Conservation (phyloP, 1,140 invertebrate species). For the Pectinophora gossypiella region DNA sequence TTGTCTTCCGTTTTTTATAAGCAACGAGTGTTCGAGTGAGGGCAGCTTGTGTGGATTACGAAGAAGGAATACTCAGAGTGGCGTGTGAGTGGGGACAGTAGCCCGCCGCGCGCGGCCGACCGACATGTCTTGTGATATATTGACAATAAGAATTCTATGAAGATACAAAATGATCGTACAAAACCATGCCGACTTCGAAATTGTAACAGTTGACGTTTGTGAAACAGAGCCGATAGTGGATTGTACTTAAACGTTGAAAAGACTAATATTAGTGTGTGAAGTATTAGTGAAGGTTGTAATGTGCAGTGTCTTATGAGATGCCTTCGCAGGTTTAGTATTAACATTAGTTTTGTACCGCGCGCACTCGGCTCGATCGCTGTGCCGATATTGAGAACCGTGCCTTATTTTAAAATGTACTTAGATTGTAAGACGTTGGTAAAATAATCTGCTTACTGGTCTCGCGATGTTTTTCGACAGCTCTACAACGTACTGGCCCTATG, state of each 20-base stretch:
- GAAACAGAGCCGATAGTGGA: constrained; percentile 13
- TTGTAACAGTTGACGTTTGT: neutral
- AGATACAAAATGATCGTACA: constrained; percentile 20
- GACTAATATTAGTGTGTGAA: constrained; percentile 35
- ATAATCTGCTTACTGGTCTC: no score
- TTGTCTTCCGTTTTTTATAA: constrained; percentile 50
- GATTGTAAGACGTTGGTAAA: no score
- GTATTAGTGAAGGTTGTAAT: constrained; percentile 35
- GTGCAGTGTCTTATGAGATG: constrained; percentile 27
- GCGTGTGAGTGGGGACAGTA: neutral
- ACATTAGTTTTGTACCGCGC: constrained; percentile 23
- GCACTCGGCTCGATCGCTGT: constrained; percentile 14
- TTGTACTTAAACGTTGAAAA: constrained; percentile 58
- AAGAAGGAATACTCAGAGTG: constrained; percentile 6
- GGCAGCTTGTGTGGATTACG: constrained; percentile 26
- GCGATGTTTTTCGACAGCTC: no score
- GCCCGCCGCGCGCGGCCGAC: neutral
- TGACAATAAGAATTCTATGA: constrained; percentile 45
- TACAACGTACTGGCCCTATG: no score
- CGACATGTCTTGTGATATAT: constrained; percentile 48
- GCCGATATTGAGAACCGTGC: neutral
- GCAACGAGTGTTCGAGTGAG: constrained; percentile 13
- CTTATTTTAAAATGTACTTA: neutral
- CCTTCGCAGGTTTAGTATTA: constrained; percentile 58
- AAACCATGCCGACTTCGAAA: neutral